A percentile compares a stretch with the other conserved stretches of the same genome.
phyloP scores from a whole-genome alignment of 2,888 invertebrate species.

The Leucoma salicis region DNA sequence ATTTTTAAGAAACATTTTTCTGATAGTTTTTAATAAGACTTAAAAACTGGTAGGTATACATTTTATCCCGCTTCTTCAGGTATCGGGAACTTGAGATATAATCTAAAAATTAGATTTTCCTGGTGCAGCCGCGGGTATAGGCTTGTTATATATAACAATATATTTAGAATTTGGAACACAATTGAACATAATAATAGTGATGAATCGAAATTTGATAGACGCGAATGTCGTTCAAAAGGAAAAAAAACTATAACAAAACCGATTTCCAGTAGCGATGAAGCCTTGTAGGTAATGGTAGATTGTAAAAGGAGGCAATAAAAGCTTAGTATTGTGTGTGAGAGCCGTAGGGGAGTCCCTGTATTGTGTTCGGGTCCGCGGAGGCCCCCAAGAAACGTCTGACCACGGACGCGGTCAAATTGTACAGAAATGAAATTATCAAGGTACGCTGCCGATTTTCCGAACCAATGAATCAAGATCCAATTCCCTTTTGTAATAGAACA shows the following conservation, averaged over 20 bases:
- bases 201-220: conserved; percentile 59
- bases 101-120: too few species aligned
- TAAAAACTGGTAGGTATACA: too few species aligned
- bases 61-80: too few species aligned
- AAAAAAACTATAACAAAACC: conserved; percentile 76
- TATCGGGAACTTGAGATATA: too few species aligned
- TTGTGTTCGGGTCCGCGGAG: conserved; percentile 75
- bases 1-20: too few species aligned
- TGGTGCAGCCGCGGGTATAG: too few species aligned
- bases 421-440: conserved; percentile 83
- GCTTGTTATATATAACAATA: too few species aligned
- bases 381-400: conserved; percentile 78
- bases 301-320: conserved; percentile 82
- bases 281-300: conserved; percentile 80
- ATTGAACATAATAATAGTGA: conserved; percentile 45
- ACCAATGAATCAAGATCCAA: conserved; percentile 83
- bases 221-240: conserved; percentile 67
- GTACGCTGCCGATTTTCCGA: conserved; percentile 83
- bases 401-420: conserved; percentile 82
- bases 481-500: conserved; percentile 83
- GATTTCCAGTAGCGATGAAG: conserved; percentile 73
- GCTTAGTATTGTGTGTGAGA: conserved; percentile 80
- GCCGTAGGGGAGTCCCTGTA: conserved; percentile 75
- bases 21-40: too few species aligned
- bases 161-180: too few species aligned